A percentile compares a stretch with the other conserved stretches of the same genome.
Evolutionary conservation across 1,140 invertebrate genomes (phyloP).

Genomic region (Heliothis subflexa): DNA sequence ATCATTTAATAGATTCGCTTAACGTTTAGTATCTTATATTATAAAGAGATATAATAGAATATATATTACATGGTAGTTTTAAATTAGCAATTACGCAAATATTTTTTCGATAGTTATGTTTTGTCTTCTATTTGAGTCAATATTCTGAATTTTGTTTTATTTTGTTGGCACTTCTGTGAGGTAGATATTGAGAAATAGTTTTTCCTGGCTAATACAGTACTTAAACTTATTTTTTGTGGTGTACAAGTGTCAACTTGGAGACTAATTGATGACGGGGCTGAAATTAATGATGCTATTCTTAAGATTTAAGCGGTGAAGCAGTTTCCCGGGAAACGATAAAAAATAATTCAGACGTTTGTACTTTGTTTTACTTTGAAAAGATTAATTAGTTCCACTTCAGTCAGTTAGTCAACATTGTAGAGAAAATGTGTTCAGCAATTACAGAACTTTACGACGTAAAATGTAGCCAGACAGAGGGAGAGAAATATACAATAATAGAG

Average conservation of each 20-base stretch:
- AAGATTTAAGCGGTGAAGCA: not conserved
- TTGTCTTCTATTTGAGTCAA: slow-evolving; percentile 19
- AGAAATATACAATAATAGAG: not conserved
- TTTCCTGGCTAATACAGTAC: slow-evolving; percentile 35
- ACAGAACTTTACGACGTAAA: not conserved
- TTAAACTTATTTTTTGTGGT: slow-evolving; percentile 17
- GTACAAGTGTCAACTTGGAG: slow-evolving; percentile 9
- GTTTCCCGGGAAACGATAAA: slow-evolving; percentile 8
- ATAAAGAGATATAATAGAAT: no score
- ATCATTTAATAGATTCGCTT: not conserved
- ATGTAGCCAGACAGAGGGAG: no score
- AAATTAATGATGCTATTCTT: slow-evolving; percentile 49
- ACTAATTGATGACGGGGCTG: slow-evolving; percentile 49
- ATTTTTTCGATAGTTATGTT: slow-evolving; percentile 1
- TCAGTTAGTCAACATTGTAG: not conserved
- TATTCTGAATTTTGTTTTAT: slow-evolving; percentile 50
- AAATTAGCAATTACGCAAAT: slow-evolving; percentile 16
- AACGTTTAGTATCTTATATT: slow-evolving; percentile 4
- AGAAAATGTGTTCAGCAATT: not conserved
- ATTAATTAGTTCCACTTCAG: slow-evolving; percentile 5
- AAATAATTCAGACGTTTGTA: slow-evolving; percentile 8
- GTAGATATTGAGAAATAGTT: slow-evolving; percentile 55
- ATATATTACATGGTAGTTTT: not conserved
- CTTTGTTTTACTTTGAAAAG: slow-evolving; percentile 10
- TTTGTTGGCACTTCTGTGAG: slow-evolving; percentile 53